These are phyloP conservation scores for Lepidostoma basale DNA, from an alignment of 1,140 invertebrate genomes.

Conservation along the genomic window DNA sequence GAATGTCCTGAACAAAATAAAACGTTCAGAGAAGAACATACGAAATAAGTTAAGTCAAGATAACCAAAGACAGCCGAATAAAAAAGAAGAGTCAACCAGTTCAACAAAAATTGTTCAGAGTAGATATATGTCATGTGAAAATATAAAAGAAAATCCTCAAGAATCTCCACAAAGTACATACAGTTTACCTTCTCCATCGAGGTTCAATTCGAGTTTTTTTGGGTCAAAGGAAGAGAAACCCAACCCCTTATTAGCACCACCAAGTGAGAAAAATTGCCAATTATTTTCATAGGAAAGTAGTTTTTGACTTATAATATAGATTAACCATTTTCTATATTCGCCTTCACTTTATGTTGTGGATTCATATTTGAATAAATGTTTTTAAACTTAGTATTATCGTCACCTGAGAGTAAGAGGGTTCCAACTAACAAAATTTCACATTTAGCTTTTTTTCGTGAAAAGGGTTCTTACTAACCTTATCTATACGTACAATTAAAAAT, in stretches of 20 bases:
- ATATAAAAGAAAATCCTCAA: not conserved
- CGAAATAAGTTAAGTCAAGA: not conserved
- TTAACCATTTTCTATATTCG: not conserved
- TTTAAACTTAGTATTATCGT: no score
- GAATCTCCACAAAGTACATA: not conserved
- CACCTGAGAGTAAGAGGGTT: no score
- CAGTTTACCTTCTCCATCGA: conserved; percentile 9
- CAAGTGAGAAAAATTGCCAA: conserved; percentile 17
- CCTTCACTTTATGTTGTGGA: not conserved
- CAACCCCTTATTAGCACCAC: conserved; percentile 14
- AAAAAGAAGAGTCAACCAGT: not conserved
- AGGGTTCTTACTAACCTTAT: no score
- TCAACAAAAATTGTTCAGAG: conserved; percentile 19
- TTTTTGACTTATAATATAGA: not conserved
- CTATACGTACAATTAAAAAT: no score
- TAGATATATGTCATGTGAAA: conserved; percentile 15
- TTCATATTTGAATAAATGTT: not conserved
- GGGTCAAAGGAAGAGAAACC: not conserved
- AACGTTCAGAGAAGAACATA: no score
- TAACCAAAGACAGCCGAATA: no score
- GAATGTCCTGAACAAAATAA: conserved; percentile 3
- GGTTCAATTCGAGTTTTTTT: not conserved
- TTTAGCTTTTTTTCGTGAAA: no score
- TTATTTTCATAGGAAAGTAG: not conserved
- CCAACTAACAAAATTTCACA: no score